Evolutionary conservation across 2,113 vertebrate species (phyloP).

Genomic region (Columbina picui): DNA sequence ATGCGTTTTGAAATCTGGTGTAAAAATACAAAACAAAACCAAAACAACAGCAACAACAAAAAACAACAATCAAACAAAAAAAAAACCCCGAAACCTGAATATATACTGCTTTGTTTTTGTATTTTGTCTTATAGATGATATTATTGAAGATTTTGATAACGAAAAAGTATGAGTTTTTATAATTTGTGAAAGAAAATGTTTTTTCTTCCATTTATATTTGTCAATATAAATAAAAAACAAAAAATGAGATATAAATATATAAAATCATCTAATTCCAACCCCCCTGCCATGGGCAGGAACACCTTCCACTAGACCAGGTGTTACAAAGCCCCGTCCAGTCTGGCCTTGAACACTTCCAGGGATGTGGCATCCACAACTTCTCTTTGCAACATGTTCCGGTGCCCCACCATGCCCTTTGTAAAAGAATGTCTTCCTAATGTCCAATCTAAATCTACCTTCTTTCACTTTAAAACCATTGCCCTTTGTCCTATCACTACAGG

Average conservation of each 20-base stretch:
- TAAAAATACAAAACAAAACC: background rate
- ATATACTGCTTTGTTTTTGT: background rate
- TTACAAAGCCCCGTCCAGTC: too few relatives aligned
- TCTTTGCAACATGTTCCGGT: background rate
- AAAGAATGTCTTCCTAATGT: background rate
- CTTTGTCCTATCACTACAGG: background rate
- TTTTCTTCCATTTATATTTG: background rate
- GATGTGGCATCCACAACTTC: background rate
- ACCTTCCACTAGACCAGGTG: too few relatives aligned
- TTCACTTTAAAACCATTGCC: background rate
- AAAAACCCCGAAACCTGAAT: background rate
- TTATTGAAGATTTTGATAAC: slow-evolving; percentile 1
- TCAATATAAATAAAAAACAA: background rate
- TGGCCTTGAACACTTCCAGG: background rate
- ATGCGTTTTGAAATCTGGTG: background rate
- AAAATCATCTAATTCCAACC: background rate
- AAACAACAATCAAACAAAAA: too few relatives aligned
- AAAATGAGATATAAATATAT: background rate
- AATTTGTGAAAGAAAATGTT: background rate
- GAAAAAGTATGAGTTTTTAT: background rate
- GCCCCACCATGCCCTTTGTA: background rate
- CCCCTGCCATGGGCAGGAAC: too few relatives aligned
- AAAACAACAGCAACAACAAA: background rate
- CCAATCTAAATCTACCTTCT: background rate
- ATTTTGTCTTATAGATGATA: background rate